phyloP scores from a whole-genome alignment of 2,888 invertebrate genomes.

The Eilema griseolum region DNA sequence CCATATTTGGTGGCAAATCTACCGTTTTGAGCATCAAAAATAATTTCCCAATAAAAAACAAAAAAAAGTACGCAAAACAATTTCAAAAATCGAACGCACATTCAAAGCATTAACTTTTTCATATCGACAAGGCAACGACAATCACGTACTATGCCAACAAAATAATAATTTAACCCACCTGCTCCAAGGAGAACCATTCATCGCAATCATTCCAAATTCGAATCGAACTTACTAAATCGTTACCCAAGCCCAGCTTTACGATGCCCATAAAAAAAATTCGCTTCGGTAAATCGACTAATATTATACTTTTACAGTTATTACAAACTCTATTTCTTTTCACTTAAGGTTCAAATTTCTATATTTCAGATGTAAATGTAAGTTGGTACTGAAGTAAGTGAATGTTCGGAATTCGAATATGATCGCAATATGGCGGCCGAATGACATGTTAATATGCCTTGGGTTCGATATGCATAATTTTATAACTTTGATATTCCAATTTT shows the following conservation, averaged over 20 bases:
- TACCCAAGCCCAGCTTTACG: constrained; percentile 73
- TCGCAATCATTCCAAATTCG: constrained; percentile 73
- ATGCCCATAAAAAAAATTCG: constrained; percentile 68
- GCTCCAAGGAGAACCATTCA: constrained; percentile 52
- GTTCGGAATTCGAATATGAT: constrained; percentile 79
- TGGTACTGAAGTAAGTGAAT: constrained; percentile 55
- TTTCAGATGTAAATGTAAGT: constrained; percentile 38
- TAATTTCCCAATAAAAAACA: background rate
- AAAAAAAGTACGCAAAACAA: background rate
- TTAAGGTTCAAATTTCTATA: constrained; percentile 53
- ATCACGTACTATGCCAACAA: constrained; percentile 50
- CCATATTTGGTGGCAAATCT: no score
- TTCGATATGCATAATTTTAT: constrained; percentile 84
- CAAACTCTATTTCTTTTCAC: constrained; percentile 16
- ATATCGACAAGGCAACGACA: constrained; percentile 33
- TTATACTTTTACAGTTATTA: constrained; percentile 37
- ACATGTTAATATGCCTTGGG: constrained; percentile 82
- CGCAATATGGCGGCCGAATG: constrained; percentile 82
- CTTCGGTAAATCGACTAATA: constrained; percentile 64
- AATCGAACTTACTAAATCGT: constrained; percentile 73
- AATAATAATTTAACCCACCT: constrained; percentile 58
- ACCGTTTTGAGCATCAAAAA: no score
- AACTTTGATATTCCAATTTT: constrained; percentile 58
- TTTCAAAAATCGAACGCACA: constrained; percentile 5
- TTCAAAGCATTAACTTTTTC: constrained; percentile 34